A percentile compares a stretch with the other conserved stretches of the same genome.
These are phyloP conservation scores for Drosophila melanica DNA, from an alignment of 1,140 invertebrate genomes.

Conservation along the genomic window DNA sequence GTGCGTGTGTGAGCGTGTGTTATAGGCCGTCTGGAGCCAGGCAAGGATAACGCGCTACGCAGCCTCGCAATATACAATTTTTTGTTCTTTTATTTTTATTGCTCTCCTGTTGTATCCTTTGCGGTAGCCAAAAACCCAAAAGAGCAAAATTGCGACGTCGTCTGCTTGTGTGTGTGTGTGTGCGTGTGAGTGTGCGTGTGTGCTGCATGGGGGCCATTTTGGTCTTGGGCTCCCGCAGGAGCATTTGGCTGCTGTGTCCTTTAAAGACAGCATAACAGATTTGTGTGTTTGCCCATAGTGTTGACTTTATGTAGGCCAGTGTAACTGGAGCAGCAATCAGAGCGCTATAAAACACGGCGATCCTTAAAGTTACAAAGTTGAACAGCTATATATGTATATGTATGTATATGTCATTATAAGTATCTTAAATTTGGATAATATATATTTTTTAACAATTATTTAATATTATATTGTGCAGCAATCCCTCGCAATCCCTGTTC, in stretches of 20 bases:
- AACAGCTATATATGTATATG: not conserved
- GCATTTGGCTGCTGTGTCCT: conserved; percentile 34
- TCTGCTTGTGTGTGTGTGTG: not conserved
- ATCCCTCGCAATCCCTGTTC: no score
- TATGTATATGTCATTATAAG: no score
- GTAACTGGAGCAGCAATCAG: conserved; percentile 47
- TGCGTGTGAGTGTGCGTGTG: conserved; percentile 11
- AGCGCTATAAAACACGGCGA: conserved; percentile 14
- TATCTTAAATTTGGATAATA: no score
- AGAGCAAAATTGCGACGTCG: conserved; percentile 32
- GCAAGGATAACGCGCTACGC: conserved; percentile 40
- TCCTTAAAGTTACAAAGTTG: conserved; percentile 1
- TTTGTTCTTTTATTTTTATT: conserved; percentile 29
- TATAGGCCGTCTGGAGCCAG: conserved; percentile 43
- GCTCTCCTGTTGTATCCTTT: conserved; percentile 36
- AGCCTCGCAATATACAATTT: conserved; percentile 16
- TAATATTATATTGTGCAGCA: no score
- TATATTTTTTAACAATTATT: no score
- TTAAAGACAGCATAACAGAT: conserved; percentile 48
- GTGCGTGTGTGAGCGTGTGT: conserved; percentile 9
- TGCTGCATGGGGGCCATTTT: conserved; percentile 23
- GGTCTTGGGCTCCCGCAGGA: conserved; percentile 39
- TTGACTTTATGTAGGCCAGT: conserved; percentile 45
- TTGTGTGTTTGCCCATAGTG: conserved; percentile 46
- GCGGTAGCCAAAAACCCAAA: conserved; percentile 47